phyloP scores from a whole-genome alignment of 2,113 vertebrate genomes.

The Xerus inauris region DNA sequence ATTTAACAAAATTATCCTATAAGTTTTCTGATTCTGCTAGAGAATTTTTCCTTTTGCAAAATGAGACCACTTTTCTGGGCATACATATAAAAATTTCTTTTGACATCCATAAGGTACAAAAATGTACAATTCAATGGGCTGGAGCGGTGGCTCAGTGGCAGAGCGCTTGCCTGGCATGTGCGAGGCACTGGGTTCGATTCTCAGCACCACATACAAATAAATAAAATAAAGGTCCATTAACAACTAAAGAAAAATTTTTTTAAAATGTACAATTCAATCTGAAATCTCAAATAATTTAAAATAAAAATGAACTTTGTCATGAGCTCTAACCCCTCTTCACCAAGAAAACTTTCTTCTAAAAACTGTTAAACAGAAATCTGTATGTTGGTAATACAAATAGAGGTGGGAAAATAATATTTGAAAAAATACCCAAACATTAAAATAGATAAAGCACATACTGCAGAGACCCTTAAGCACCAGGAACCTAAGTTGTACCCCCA shows the following conservation, averaged over 20 bases:
- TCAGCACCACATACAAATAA: too few species aligned
- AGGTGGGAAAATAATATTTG: not conserved
- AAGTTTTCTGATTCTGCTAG: not conserved
- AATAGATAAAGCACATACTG: constrained; percentile 13
- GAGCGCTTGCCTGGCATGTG: too few species aligned
- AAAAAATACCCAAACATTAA: constrained; percentile 21
- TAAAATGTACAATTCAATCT: not conserved
- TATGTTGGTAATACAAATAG: too few species aligned
- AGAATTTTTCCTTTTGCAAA: not conserved
- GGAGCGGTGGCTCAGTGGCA: too few species aligned
- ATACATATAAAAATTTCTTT: not conserved
- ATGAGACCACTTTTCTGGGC: not conserved
- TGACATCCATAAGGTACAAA: not conserved
- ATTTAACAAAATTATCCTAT: not conserved
- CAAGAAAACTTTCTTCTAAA: not conserved
- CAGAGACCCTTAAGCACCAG: not conserved
- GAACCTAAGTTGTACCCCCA: not conserved
- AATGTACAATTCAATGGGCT: not conserved
- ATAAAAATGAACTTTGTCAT: constrained; percentile 35
- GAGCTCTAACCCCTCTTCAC: not conserved
- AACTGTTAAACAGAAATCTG: constrained; percentile 41
- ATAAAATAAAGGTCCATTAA: too few species aligned
- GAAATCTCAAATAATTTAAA: not conserved
- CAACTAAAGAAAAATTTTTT: too few species aligned
- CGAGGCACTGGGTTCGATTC: too few species aligned